Evolutionary conservation across 2,888 invertebrate species (phyloP).

Genomic region (Scaptomyza parva): DNA sequence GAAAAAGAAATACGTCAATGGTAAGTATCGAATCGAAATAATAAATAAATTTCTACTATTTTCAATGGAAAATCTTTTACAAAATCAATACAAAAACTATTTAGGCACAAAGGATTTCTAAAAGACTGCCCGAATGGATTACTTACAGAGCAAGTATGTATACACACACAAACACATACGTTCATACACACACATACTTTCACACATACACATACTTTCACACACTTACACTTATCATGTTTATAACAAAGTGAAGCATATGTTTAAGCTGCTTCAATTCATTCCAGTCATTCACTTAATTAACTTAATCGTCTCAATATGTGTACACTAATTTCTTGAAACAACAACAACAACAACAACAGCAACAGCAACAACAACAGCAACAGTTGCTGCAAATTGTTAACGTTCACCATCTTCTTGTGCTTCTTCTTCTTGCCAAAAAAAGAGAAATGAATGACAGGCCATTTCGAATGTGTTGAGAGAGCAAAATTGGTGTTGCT

Average conservation of each 20-base stretch:
- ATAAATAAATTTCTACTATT: constrained; percentile 7
- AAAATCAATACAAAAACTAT: neutral
- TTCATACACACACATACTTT: neutral
- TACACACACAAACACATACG: neutral
- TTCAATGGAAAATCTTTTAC: constrained; percentile 20
- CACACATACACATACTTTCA: neutral
- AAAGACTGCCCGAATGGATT: constrained; percentile 98
- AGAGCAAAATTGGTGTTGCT: constrained; percentile 45
- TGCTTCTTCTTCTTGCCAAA: constrained; percentile 17
- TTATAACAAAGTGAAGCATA: neutral
- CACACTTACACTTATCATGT: constrained; percentile 6
- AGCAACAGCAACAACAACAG: constrained; percentile 18
- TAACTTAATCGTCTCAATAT: constrained; percentile 72
- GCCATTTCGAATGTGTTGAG: constrained; percentile 63
- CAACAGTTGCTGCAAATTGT: constrained; percentile 32
- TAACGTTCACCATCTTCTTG: constrained; percentile 1
- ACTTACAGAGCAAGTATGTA: constrained; percentile 94
- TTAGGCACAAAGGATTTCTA: constrained; percentile 97
- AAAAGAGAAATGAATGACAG: constrained; percentile 52
- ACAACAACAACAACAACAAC: constrained; percentile 31
- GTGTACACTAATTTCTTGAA: constrained; percentile 60
- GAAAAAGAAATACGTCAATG: constrained; percentile 83
- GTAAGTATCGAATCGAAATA: constrained; percentile 66
- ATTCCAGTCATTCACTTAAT: constrained; percentile 73
- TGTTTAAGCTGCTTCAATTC: constrained; percentile 58